A percentile compares a stretch with the other conserved stretches of the same genome.
phyloP scores from a whole-genome alignment of 2,888 invertebrate genomes.

The Netelia inedita region DNA sequence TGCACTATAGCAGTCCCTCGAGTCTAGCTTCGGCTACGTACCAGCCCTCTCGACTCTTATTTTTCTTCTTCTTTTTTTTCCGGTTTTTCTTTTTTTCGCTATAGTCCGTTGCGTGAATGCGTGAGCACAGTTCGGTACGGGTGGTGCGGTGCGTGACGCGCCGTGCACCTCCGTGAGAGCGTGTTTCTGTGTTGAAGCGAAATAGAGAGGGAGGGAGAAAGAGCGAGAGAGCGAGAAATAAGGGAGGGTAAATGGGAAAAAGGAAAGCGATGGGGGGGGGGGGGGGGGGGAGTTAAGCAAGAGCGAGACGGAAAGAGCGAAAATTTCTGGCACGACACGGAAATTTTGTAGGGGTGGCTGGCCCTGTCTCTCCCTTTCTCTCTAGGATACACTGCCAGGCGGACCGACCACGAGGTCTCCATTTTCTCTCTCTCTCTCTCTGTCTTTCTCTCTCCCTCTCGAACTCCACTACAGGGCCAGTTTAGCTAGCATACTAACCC shows the following conservation, averaged over 20 bases:
- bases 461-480: conserved; percentile 6
- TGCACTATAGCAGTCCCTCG: conserved; percentile 11
- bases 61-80: neutral
- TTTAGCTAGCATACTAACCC: conserved; percentile 50
- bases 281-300: conserved; percentile 18
- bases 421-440: conserved; percentile 20
- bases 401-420: conserved; percentile 40
- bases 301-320: conserved; percentile 23
- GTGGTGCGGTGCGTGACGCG: conserved; percentile 54
- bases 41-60: conserved; percentile 37
- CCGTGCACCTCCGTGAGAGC: conserved; percentile 53
- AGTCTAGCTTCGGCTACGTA: conserved; percentile 21
- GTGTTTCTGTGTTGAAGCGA: neutral
- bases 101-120: conserved; percentile 43
- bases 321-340: conserved; percentile 38
- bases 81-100: conserved; percentile 22
- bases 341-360: conserved; percentile 62
- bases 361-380: conserved; percentile 13
- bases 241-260: conserved; percentile 14
- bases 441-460: conserved; percentile 17
- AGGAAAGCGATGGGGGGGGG: neutral
- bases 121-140: conserved; percentile 43
- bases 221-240: conserved; percentile 45
- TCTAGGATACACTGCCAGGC: conserved; percentile 47
- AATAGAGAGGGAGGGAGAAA: conserved; percentile 30